Conservation (phyloP, 2,888 invertebrate species). For the Caenorhabditis panamensis region DNA sequence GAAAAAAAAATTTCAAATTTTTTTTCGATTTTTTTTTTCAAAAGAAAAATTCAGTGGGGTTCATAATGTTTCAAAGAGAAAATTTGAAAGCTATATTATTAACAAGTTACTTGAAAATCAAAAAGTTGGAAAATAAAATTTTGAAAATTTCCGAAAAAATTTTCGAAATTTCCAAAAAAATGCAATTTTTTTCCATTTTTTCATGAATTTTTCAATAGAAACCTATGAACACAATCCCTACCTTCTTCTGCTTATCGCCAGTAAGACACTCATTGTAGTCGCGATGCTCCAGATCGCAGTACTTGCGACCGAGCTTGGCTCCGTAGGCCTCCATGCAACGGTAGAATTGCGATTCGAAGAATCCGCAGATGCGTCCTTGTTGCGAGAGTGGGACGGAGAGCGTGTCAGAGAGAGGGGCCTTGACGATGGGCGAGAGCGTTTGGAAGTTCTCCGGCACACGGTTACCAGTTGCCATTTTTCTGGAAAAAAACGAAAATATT, state of each 20-base stretch:
- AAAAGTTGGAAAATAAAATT: no score
- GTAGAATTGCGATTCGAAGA: conserved; percentile 80
- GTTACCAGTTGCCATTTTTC: conserved; percentile 75
- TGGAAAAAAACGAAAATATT: conserved; percentile 11
- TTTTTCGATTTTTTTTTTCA: no score
- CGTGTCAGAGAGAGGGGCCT: conserved; percentile 72
- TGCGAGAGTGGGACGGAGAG: conserved; percentile 74
- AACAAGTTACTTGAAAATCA: no score
- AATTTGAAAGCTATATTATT: no score
- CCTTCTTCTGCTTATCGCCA: conserved; percentile 76
- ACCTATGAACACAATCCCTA: no score
- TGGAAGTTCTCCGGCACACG: conserved; percentile 70
- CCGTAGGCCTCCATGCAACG: conserved; percentile 81
- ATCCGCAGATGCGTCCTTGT: conserved; percentile 74
- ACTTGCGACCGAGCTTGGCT: conserved; percentile 77
- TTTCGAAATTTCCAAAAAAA: no score
- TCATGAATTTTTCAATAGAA: no score
- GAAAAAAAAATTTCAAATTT: no score
- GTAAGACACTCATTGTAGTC: conserved; percentile 79
- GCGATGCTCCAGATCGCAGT: conserved; percentile 80
- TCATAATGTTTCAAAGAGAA: no score
- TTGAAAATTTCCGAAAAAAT: no score
- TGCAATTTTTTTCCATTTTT: no score
- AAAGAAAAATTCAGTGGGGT: no score
- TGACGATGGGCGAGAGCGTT: conserved; percentile 70